Conservation (phyloP, 2,888 invertebrate species). For the Deroplatys truncata region DNA sequence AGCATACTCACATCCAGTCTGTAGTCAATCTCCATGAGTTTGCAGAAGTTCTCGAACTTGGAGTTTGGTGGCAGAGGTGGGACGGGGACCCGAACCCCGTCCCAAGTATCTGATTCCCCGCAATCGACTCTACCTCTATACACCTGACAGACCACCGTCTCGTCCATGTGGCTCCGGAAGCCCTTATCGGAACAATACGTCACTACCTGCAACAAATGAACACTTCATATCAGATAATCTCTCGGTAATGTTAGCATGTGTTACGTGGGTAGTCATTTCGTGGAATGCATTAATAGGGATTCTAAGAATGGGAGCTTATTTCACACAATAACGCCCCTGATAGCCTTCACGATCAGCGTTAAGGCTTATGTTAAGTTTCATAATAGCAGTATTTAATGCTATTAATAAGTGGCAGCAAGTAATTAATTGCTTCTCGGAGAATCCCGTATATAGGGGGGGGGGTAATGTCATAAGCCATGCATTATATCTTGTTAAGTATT, state of each 20-base stretch:
- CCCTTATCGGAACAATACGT: slow-evolving; percentile 36
- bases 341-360: no score
- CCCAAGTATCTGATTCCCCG: slow-evolving; percentile 35
- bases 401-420: no score
- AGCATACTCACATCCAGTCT: slow-evolving; percentile 35
- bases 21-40: slow-evolving; percentile 37
- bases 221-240: neutral
- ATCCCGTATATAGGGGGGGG: no score
- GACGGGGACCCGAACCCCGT: slow-evolving; percentile 31
- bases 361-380: no score
- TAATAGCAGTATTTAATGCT: no score
- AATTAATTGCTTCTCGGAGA: no score
- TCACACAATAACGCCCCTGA: no score
- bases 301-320: neutral
- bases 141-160: slow-evolving; percentile 34
- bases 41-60: slow-evolving; percentile 34
- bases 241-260: neutral
- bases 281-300: neutral
- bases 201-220: slow-evolving; percentile 33
- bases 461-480: no score
- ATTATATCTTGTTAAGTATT: no score
- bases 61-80: slow-evolving; percentile 36
- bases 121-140: slow-evolving; percentile 33
- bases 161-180: slow-evolving; percentile 34
- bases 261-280: neutral